Percentiles rank a stretch among this genome's conserved stretches.
Evolutionary conservation across 2,113 vertebrate species (phyloP).

Genomic region (Trematomus loennbergii): DNA sequence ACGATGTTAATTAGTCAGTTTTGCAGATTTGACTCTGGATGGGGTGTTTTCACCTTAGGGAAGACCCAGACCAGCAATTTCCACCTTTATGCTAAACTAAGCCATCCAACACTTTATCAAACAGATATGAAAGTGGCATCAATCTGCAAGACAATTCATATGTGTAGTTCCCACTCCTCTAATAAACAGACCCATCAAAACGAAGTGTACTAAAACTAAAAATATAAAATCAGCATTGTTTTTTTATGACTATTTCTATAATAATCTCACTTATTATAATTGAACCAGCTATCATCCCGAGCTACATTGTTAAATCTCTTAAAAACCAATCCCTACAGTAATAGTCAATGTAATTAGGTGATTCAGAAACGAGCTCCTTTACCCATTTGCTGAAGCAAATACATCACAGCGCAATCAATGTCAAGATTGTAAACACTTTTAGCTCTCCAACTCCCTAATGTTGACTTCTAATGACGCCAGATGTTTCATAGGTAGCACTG

Average conservation of each 20-base stretch:
- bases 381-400: background rate
- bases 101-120: no score
- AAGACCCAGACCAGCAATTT: background rate
- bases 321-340: background rate
- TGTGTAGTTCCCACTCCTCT: background rate
- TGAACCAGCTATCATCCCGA: constrained; percentile 1
- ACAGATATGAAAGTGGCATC: background rate
- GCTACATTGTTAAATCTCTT: constrained; percentile 20
- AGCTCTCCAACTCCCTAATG: constrained; percentile 26
- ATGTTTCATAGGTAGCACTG: constrained; percentile 45
- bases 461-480: constrained; percentile 56
- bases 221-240: background rate
- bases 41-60: background rate
- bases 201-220: background rate
- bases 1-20: background rate
- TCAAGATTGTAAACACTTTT: constrained; percentile 33
- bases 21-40: background rate
- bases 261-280: background rate
- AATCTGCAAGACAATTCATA: background rate
- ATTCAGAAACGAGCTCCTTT: constrained; percentile 19
- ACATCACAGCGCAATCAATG: constrained; percentile 23
- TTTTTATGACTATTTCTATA: background rate
- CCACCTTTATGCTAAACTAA: background rate
- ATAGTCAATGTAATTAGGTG: constrained; percentile 11
- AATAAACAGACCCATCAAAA: background rate